Conservation (phyloP, 30 jellyfish, hydroid and myxozoan species). For the Aurelia aurita region DNA sequence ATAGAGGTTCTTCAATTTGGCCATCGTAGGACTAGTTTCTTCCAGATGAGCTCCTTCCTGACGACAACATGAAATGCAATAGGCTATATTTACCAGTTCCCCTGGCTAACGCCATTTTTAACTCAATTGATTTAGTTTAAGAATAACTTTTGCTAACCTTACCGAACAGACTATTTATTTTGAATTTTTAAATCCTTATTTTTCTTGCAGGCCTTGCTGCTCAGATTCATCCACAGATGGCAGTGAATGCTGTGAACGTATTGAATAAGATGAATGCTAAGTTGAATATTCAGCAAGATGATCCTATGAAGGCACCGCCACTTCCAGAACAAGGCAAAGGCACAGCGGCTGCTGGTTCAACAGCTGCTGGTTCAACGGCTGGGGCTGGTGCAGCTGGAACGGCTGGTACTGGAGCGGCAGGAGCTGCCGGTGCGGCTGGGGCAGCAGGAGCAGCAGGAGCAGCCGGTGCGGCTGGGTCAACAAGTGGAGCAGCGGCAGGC, state of each 20-base stretch:
- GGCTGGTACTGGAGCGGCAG: not conserved
- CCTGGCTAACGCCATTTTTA: too few relatives aligned
- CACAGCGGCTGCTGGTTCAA: slow-evolving; percentile 26
- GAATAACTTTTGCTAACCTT: too few relatives aligned
- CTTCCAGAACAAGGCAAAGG: slow-evolving; percentile 6
- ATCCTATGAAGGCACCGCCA: not conserved
- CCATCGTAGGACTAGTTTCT: too few relatives aligned
- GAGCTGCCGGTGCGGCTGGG: too few relatives aligned
- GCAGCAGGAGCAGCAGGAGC: slow-evolving; percentile 19
- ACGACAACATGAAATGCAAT: too few relatives aligned
- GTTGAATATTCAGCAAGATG: slow-evolving; percentile 60
- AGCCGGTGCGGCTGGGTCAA: slow-evolving; percentile 7
- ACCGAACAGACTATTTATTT: too few relatives aligned
- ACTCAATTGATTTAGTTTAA: too few relatives aligned
- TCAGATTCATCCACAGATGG: slow-evolving; percentile 59
- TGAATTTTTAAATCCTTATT: too few relatives aligned
- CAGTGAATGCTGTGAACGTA: slow-evolving; percentile 27
- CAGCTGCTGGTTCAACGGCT: slow-evolving; percentile 17
- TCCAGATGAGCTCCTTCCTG: too few relatives aligned
- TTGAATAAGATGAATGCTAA: slow-evolving; percentile 43
- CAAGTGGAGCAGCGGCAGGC: slow-evolving; percentile 43
- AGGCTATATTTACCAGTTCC: too few relatives aligned
- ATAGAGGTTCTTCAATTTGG: too few relatives aligned
- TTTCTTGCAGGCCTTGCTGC: slow-evolving; percentile 44
- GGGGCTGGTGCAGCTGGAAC: slow-evolving; percentile 9